These are phyloP conservation scores for Xyrichtys novacula DNA, from an alignment of 2,797 vertebrate species.

Conservation along the genomic window DNA sequence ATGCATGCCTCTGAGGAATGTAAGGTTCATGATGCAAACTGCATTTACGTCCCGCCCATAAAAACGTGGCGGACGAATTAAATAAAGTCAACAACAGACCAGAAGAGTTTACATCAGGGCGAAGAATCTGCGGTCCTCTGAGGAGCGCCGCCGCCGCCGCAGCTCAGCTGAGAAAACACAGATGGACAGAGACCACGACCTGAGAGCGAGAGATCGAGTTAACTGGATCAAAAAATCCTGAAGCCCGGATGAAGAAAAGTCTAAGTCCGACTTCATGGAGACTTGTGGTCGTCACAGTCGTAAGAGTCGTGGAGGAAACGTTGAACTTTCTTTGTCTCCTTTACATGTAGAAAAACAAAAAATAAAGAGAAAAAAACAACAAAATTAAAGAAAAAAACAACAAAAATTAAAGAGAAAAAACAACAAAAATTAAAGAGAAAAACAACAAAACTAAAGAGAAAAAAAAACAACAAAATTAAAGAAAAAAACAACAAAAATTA, in stretches of 20 bases:
- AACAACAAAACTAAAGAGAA: no score
- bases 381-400: no score
- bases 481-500: no score
- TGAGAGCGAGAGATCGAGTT: slow-evolving; percentile 61
- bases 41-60: slow-evolving; percentile 79
- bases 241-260: slow-evolving; percentile 58
- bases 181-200: slow-evolving; percentile 63
- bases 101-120: slow-evolving; percentile 77
- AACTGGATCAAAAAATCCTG: slow-evolving; percentile 80
- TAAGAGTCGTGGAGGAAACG: no score
- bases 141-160: slow-evolving; percentile 60
- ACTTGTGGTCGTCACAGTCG: slow-evolving; percentile 56
- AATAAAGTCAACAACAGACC: slow-evolving; percentile 83
- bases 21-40: slow-evolving; percentile 83
- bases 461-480: no score
- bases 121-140: slow-evolving; percentile 70
- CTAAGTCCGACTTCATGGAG: slow-evolving; percentile 57
- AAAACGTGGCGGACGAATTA: slow-evolving; percentile 76
- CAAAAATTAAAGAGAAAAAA: no score
- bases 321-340: no score
- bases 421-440: no score
- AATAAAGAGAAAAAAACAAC: no score
- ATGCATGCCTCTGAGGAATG: slow-evolving; percentile 76
- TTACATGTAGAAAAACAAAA: no score
- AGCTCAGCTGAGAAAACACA: slow-evolving; percentile 87